Percentiles rank a stretch among this genome's conserved stretches.
Evolutionary conservation across 2,888 invertebrate genomes (phyloP).

Genomic region (Gryllus longicercus): DNA sequence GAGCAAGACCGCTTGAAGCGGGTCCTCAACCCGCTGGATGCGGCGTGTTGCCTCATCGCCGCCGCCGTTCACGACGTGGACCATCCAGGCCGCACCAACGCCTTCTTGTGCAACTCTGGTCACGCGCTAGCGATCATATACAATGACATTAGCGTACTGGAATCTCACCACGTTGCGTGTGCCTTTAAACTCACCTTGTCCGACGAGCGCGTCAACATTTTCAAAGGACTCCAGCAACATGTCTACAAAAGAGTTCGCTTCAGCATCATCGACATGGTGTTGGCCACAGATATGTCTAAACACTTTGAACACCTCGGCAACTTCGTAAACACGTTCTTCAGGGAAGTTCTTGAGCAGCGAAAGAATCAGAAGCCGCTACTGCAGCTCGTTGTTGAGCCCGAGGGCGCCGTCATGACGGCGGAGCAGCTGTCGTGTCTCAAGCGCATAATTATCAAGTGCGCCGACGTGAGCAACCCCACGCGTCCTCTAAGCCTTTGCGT

Average conservation of each 20-base stretch:
- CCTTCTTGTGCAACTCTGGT: conserved; percentile 89
- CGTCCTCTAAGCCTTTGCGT: conserved; percentile 63
- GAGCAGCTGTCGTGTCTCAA: too few relatives aligned
- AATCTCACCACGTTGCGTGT: conserved; percentile 93
- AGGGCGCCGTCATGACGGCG: too few relatives aligned
- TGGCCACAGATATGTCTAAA: conserved; percentile 98
- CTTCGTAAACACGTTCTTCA: conserved; percentile 89
- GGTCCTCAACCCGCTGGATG: too few relatives aligned
- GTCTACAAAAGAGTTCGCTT: conserved; percentile 84
- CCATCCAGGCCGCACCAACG: conserved; percentile 47
- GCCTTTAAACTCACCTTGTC: conserved; percentile 90
- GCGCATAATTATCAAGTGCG: too few relatives aligned
- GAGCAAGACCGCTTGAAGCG: too few relatives aligned
- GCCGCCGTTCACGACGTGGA: too few relatives aligned
- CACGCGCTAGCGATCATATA: conserved; percentile 89
- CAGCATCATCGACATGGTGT: conserved; percentile 95
- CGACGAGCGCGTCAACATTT: conserved; percentile 91
- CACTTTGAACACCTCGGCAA: conserved; percentile 98
- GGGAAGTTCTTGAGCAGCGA: conserved; percentile 42
- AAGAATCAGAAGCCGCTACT: too few relatives aligned
- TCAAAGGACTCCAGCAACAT: conserved; percentile 80
- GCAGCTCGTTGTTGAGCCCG: too few relatives aligned
- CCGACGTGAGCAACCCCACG: conserved; percentile 52
- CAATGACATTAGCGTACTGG: conserved; percentile 92
- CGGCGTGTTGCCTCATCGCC: not conserved